Conservation (phyloP, 2,113 vertebrate species). For the Dolichotis patagonum region DNA sequence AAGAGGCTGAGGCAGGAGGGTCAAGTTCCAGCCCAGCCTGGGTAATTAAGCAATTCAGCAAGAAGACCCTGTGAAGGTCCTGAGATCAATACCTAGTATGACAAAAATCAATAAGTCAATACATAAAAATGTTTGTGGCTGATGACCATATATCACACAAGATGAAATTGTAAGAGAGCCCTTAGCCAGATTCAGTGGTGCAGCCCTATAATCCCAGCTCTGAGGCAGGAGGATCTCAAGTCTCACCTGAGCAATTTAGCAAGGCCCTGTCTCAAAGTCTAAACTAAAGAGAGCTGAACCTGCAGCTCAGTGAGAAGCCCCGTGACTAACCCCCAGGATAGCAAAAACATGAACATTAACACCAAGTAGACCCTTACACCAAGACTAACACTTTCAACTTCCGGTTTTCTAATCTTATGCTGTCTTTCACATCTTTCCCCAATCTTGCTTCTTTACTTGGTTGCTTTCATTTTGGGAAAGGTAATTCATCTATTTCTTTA, state of each 20-base stretch:
- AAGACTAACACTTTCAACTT: too few species aligned
- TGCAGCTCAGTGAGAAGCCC: neutral
- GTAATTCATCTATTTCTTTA: neutral
- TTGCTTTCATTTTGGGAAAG: neutral
- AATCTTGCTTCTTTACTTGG: neutral
- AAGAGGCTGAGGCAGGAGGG: neutral
- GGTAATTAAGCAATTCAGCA: neutral
- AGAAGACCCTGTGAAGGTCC: neutral
- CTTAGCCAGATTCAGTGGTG: neutral
- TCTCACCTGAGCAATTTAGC: neutral
- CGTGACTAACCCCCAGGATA: neutral
- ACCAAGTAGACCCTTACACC: too few species aligned
- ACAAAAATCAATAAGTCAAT: neutral
- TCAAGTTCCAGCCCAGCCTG: neutral
- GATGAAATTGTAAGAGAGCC: neutral
- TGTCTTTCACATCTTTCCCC: neutral
- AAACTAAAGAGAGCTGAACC: neutral
- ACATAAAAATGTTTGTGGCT: neutral
- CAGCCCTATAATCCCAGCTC: neutral
- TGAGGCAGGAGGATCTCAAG: neutral
- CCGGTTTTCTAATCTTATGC: too few species aligned
- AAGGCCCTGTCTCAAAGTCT: neutral
- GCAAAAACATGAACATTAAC: too few species aligned
- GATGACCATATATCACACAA: neutral
- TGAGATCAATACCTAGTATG: neutral